Evolutionary conservation across 1,140 invertebrate genomes (phyloP), one percentile per base, ranked within the genome.

Genomic region (Scaptomyza pallida): DNA sequence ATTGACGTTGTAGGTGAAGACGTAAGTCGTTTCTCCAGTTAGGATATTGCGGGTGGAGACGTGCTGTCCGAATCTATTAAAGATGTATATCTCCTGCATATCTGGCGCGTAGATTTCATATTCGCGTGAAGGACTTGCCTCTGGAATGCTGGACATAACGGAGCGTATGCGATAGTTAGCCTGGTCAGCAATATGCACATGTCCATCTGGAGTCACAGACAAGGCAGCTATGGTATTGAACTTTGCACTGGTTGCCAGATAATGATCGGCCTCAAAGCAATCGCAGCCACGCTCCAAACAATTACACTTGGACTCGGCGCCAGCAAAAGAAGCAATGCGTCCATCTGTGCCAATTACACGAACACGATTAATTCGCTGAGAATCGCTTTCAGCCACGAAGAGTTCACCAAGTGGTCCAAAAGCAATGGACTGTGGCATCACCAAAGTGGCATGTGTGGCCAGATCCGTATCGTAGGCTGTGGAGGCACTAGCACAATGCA

Each of bases 21-120:
- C 94, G 89, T 98, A 99, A 57, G 96, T 95, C 0, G 95, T 97
- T 91, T 98, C 96, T 0, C 97, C 96, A 0, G 97, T 99, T 2
- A 98, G 92, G 61, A 99, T 98, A 89, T 98, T 98, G 67, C 95
- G 96, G 0, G 98, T 99, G 30, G 95, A 95, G 2, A 97, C 95
- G 80, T 99, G 98, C 90, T 99, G 97, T 0, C 98, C 98, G 85
- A 98, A 98, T 75, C 97, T 93, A 88, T 99, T 99, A 91, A 99
- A 99, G 9, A 98, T 95, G 85, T 98, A 99, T 45, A 98, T 95
- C 92, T 99, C 97, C 91, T 99, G 97, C 1, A 97, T 98, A 78
- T 98, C 97, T 0, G 98, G 97, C 0, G 97, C 97, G 74, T 97
- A 98, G 50, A 99, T 98, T 92, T 98, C 97, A 89, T 98, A 99